These are phyloP conservation scores for Pogonognathellus flavescens DNA, from an alignment of 1,140 invertebrate genomes.

Conservation along the genomic window DNA sequence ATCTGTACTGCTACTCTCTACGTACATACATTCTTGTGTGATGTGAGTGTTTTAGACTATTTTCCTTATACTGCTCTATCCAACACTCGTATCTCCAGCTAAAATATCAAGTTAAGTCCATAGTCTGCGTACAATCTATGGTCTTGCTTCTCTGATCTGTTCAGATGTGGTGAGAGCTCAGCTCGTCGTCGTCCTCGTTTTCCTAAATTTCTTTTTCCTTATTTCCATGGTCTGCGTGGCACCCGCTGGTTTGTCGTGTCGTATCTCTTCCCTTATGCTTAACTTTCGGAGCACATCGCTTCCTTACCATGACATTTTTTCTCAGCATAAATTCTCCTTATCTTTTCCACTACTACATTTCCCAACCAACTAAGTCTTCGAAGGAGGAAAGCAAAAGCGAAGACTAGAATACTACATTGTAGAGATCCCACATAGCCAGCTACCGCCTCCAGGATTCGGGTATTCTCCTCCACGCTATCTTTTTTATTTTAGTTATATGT, in stretches of 20 bases:
- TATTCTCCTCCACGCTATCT: background rate
- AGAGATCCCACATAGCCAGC: background rate
- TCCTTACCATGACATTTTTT: slow-evolving; percentile 52
- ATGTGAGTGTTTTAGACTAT: background rate
- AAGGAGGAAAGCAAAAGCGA: background rate
- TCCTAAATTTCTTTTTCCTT: slow-evolving; percentile 49
- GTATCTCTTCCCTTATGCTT: slow-evolving; percentile 48
- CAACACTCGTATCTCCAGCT: background rate
- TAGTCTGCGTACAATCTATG: background rate
- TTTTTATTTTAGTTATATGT: slow-evolving; percentile 9
- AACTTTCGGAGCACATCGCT: slow-evolving; percentile 42
- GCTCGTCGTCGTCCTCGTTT: slow-evolving; percentile 36
- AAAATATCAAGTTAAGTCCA: background rate
- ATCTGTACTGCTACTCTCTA: background rate
- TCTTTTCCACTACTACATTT: slow-evolving; percentile 50
- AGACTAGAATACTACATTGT: slow-evolving; percentile 1
- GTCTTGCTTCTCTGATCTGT: background rate
- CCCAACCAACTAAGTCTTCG: slow-evolving; percentile 14
- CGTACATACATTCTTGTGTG: background rate
- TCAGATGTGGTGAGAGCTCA: slow-evolving; percentile 13
- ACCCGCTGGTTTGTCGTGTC: slow-evolving; percentile 45
- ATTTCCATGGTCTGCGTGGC: slow-evolving; percentile 41
- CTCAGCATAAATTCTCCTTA: slow-evolving; percentile 65
- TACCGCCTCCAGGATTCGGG: background rate
- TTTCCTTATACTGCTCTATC: background rate